Base-by-base conservation (phyloP, 2,888 invertebrate genomes). In the Ormyrus pomaceus region DNA sequence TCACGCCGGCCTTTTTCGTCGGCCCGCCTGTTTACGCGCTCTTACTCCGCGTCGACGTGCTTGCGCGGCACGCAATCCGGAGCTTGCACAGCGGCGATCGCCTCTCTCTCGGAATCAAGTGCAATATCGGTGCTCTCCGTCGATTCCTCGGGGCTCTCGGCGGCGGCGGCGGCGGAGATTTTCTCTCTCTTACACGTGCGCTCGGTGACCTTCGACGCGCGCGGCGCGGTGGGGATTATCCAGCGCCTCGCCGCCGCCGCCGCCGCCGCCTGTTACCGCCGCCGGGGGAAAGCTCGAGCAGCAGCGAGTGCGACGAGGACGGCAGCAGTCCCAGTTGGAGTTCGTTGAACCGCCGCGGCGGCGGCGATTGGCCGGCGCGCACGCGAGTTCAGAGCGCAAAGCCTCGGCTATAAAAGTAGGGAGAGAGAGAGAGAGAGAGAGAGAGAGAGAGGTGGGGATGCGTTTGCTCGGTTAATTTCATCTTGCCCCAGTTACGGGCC, bases 401-500 rank as follows among this genome's bases (percentile, higher is more conserved):
- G 10, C 55, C 64, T 55, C 73, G 74, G 7, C 53, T 58, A 66
- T 75, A 66, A 58, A 75, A 66, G 66, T 4, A 65, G 61, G 65
- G 64, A 34, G 79, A 75, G 70, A 58, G 77, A 64, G 80, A 51
- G 77, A 48, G 79, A 56, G 53, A 80, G 76, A 83, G 77, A 70
- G 65, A 82, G 73, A 79, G 82, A 73, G 62, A 79, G 79, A 91
- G 91, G 82, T 78, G 71, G 80, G 75, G 73, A 77, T 58, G 81
- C 82, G 85, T 83, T 84, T 83, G 87, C 87, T 90, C 89, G 92
- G 92, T 92, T 92, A 92, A 93, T 93, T 93, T 93, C 93, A 93
- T 93, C 93, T 93, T 93, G 93, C 92, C 93, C 93, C 92, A 93
- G 93, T 93, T 93, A 92, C 92, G 90, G 90, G 89, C 89, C 89